These are phyloP conservation scores for Perca schrenkii DNA, from an alignment of 2,113 vertebrate species.

Conservation along the genomic window DNA sequence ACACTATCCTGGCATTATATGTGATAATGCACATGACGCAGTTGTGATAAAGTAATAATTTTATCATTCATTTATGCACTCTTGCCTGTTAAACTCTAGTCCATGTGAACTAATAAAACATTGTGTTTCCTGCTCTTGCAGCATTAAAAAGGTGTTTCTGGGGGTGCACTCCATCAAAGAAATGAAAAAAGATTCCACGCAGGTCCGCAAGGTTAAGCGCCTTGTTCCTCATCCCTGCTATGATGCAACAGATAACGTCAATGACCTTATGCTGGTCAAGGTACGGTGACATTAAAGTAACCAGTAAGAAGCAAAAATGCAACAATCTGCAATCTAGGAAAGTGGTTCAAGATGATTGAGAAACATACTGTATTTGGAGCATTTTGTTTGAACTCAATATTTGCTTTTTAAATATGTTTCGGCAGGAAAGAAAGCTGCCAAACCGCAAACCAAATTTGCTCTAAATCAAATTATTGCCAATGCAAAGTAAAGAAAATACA, in stretches of 20 bases:
- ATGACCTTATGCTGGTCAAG: conserved; percentile 82
- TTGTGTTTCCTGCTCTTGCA: conserved; percentile 9
- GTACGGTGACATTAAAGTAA: conserved; percentile 60
- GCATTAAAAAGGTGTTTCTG: conserved; percentile 58
- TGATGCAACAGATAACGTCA: not conserved
- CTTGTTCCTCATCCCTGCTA: conserved; percentile 61
- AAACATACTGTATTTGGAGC: not conserved
- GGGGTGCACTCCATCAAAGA: conserved; percentile 74
- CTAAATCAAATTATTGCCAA: not conserved
- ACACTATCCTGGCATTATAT: too few relatives aligned
- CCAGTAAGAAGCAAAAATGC: not conserved
- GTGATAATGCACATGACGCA: too few relatives aligned
- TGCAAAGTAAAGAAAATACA: not conserved
- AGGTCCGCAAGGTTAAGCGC: conserved; percentile 32
- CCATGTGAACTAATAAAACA: not conserved
- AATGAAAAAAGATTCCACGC: conserved; percentile 31
- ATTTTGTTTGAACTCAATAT: not conserved
- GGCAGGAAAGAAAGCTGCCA: not conserved
- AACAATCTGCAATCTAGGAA: not conserved
- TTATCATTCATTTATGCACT: not conserved
- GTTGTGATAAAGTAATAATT: too few relatives aligned
- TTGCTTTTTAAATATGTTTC: not conserved
- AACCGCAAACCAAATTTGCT: not conserved
- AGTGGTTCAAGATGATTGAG: not conserved
- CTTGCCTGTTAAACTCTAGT: not conserved